Percentiles rank a stretch among this genome's conserved stretches.
These are phyloP conservation scores for Scolanthus callimorphus DNA, from an alignment of 92 coral and sea anemone species.

Conservation along the genomic window DNA sequence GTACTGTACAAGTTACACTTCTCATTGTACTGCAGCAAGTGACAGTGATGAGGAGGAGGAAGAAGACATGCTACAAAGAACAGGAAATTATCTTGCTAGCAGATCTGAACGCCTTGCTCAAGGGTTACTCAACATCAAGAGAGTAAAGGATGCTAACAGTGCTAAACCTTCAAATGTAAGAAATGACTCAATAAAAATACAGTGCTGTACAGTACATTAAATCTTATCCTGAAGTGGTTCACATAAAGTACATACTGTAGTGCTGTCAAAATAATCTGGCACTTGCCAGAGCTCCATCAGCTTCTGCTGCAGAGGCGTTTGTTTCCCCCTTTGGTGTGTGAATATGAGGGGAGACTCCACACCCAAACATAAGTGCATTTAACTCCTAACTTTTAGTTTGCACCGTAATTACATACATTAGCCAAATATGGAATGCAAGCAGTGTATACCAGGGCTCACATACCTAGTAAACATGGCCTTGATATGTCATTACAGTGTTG, in stretches of 20 bases:
- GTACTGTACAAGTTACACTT: no score
- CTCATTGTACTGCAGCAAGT: no score
- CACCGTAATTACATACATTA: neutral
- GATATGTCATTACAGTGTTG: neutral
- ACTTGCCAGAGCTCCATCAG: no score
- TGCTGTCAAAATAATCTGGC: no score
- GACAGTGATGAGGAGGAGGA: slow-evolving; percentile 73
- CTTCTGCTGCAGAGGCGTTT: no score
- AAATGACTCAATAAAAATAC: neutral
- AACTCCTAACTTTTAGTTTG: neutral
- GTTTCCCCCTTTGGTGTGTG: no score
- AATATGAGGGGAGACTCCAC: no score
- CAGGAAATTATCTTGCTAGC: slow-evolving; percentile 67
- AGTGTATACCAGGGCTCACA: no score
- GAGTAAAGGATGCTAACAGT: slow-evolving; percentile 86
- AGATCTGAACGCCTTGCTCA: slow-evolving; percentile 63
- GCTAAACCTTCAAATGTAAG: slow-evolving; percentile 85
- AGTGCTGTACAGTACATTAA: neutral
- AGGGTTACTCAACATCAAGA: slow-evolving; percentile 68
- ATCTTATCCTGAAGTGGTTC: neutral
- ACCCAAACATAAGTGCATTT: no score
- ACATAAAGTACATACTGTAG: no score
- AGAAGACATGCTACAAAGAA: slow-evolving; percentile 67
- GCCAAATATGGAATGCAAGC: no score
- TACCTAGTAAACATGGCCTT: no score